Evolutionary conservation across 2,113 vertebrate species (phyloP), one percentile per base, ranked within the genome.

Genomic region (Proterorhinus semilunaris): DNA sequence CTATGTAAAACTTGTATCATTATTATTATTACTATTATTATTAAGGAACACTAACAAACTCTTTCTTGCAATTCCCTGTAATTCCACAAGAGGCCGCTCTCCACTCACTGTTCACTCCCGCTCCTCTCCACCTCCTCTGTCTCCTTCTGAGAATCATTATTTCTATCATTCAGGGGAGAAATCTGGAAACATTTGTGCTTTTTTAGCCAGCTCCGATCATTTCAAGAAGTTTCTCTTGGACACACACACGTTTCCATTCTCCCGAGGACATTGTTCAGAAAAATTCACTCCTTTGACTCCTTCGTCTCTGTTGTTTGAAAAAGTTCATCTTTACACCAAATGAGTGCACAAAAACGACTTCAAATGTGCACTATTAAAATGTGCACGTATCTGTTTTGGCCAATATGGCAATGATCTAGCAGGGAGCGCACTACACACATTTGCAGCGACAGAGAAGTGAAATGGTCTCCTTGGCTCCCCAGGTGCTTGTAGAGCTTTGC

Each of bases 391-490:
- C 10, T 47, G 7, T 47, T 47, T 47, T 36, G 27, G 27, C 27
- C 27, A 36, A 5, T 5, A 5, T 3, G 2, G 27, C 27, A 3
- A 36, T 36, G 27, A 36, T 3, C 4, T 36, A 36, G 27, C 21
- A 21, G 21, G 1, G 21, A 21, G 21, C 21, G 21, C 27, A 36
- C 27, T 36, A 5, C 27, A 36, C 27, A 36, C 27, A 36, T 36
- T 36, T 36, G 27, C 27, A 36, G 27, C 27, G 27, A 36, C 27
- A 36, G 27, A 36, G 27, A 36, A 36, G 27, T 36, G 74, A 62
- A 89, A 86, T 88, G 94, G 94, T 95, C 94, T 94, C 90, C 82
- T 93, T 85, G 94, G 94, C 92, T 95, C 93, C 94, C 94, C 91
- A 87, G 93, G 94, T 92, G 90, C 92, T 90, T 36, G 27, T 36